Evolutionary conservation across 2,797 vertebrate species (phyloP).

Genomic region (Morus bassanus): DNA sequence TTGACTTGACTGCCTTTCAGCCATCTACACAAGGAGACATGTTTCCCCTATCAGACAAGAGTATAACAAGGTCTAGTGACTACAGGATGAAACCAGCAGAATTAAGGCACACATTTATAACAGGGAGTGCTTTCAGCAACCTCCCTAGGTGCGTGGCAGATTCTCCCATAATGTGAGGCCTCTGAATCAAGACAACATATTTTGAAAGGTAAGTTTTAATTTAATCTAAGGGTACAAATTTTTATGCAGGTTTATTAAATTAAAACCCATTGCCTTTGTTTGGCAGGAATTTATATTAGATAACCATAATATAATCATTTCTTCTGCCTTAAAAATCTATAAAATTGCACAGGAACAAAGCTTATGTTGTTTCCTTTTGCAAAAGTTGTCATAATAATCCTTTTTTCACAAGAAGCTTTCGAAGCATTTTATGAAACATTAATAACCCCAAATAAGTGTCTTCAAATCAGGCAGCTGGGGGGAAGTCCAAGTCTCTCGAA

Average conservation of each 20-base stretch:
- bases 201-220: background rate
- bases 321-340: background rate
- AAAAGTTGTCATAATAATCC: background rate
- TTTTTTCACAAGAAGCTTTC: background rate
- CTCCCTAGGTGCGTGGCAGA: rapidly evolving
- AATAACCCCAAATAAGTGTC: background rate
- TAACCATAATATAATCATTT: background rate
- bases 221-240: background rate
- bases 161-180: background rate
- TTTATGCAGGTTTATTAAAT: background rate
- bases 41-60: conserved; percentile 2
- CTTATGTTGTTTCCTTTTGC: background rate
- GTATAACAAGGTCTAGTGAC: background rate
- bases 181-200: background rate
- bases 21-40: background rate
- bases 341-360: background rate
- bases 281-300: background rate
- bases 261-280: background rate
- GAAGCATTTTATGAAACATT: background rate
- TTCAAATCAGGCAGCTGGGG: background rate
- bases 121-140: background rate
- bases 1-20: conserved; percentile 34
- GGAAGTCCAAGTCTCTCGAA: background rate
- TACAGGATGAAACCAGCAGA: background rate
- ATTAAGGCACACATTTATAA: background rate